Percentiles rank a stretch among this genome's conserved stretches.
These are phyloP conservation scores for Rhyacophila brunnea DNA, from an alignment of 1,140 invertebrate genomes.

Conservation along the genomic window DNA sequence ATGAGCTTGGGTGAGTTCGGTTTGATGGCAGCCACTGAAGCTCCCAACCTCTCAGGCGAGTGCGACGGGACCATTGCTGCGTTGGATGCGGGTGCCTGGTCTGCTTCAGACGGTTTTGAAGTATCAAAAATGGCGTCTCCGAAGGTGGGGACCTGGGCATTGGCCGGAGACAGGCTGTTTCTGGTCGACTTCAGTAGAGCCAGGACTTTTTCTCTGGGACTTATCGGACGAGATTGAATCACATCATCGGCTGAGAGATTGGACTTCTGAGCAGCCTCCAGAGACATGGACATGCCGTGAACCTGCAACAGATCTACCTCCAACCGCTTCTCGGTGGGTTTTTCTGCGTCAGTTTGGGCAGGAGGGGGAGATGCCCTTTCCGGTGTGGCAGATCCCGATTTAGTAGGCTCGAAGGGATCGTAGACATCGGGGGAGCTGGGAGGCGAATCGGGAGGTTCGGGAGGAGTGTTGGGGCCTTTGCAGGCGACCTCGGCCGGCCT, in stretches of 20 bases:
- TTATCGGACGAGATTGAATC: slow-evolving; percentile 45
- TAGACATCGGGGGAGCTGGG: slow-evolving; percentile 73
- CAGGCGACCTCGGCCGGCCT: slow-evolving; percentile 19
- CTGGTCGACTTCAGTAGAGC: slow-evolving; percentile 48
- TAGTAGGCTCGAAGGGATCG: slow-evolving; percentile 86
- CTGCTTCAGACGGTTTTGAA: slow-evolving; percentile 31
- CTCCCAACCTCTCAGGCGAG: slow-evolving; percentile 38
- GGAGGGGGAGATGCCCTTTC: slow-evolving; percentile 43
- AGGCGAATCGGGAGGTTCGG: slow-evolving; percentile 61
- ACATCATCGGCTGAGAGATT: slow-evolving; percentile 52
- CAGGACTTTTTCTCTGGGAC: slow-evolving; percentile 49
- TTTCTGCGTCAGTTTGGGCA: slow-evolving; percentile 33
- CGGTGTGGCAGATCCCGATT: slow-evolving; percentile 68
- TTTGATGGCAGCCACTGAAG: slow-evolving; percentile 40
- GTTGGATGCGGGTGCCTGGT: slow-evolving; percentile 42
- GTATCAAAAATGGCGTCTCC: slow-evolving; percentile 34
- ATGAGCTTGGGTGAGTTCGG: slow-evolving; percentile 40
- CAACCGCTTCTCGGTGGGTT: slow-evolving; percentile 13
- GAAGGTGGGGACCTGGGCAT: slow-evolving; percentile 41
- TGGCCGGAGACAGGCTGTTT: slow-evolving; percentile 51
- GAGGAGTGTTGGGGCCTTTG: slow-evolving; percentile 65
- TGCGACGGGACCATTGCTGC: slow-evolving; percentile 30
- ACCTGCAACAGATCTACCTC: slow-evolving; percentile 13
- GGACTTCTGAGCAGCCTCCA: slow-evolving; percentile 52
- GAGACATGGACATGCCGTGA: slow-evolving; percentile 35